These are phyloP conservation scores for Pitta sordida DNA, from an alignment of 2,113 vertebrate genomes.

Conservation along the genomic window DNA sequence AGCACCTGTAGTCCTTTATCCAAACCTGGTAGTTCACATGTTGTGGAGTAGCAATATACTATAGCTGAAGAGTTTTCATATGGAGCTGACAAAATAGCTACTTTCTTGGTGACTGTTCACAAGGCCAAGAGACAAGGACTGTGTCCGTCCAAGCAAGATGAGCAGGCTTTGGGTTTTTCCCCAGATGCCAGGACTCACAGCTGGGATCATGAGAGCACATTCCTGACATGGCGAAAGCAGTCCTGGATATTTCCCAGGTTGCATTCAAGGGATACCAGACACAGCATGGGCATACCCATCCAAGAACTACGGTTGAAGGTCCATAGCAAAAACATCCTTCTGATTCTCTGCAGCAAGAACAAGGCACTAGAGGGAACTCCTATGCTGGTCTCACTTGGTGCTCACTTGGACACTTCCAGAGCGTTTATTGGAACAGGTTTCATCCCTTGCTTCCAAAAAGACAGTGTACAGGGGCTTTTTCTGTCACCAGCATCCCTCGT, in stretches of 20 bases:
- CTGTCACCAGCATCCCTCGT: background rate
- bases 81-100: background rate
- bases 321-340: background rate
- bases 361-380: background rate
- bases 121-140: background rate
- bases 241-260: background rate
- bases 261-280: background rate
- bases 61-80: background rate
- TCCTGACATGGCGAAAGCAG: background rate
- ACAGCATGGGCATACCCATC: background rate
- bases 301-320: background rate
- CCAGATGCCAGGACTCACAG: background rate
- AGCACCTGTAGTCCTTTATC: background rate
- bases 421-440: background rate
- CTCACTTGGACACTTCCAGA: too few relatives aligned
- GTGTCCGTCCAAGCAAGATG: background rate
- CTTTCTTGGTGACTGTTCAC: background rate
- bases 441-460: background rate
- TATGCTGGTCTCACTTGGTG: background rate
- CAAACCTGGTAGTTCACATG: background rate
- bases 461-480: rapidly evolving
- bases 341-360: background rate
- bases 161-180: background rate
- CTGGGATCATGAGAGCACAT: background rate
- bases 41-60: background rate